Percentiles rank a stretch among this genome's conserved stretches.
These are phyloP conservation scores for Ladona fulva DNA, from an alignment of 1,140 invertebrate genomes.

Conservation along the genomic window DNA sequence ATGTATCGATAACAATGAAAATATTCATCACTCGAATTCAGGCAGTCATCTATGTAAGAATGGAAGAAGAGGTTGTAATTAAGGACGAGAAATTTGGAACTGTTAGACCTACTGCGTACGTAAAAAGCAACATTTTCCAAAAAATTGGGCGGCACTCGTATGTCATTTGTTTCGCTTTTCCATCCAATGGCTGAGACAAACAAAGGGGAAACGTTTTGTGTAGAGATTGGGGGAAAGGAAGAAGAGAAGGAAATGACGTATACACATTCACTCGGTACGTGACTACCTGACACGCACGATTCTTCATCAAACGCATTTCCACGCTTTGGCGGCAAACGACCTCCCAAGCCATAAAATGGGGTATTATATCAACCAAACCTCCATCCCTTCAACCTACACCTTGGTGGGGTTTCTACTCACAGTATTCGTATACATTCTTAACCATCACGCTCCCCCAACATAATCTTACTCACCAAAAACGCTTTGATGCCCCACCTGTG, in stretches of 20 bases:
- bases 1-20: no score
- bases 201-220: neutral
- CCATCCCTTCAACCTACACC: neutral
- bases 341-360: neutral
- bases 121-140: neutral
- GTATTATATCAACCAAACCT: neutral
- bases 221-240: neutral
- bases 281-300: constrained; percentile 6
- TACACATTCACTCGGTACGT: neutral
- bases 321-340: neutral
- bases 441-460: no score
- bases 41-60: no score
- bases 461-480: no score
- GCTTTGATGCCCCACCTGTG: no score
- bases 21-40: no score
- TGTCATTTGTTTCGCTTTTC: neutral
- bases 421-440: no score
- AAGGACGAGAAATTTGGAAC: no score
- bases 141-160: neutral
- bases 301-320: constrained; percentile 1
- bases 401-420: neutral
- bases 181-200: neutral
- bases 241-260: neutral
- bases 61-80: no score
- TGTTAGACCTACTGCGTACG: no score